phyloP scores from a whole-genome alignment of 2,888 invertebrate species.

The Abrostola triplasia region DNA sequence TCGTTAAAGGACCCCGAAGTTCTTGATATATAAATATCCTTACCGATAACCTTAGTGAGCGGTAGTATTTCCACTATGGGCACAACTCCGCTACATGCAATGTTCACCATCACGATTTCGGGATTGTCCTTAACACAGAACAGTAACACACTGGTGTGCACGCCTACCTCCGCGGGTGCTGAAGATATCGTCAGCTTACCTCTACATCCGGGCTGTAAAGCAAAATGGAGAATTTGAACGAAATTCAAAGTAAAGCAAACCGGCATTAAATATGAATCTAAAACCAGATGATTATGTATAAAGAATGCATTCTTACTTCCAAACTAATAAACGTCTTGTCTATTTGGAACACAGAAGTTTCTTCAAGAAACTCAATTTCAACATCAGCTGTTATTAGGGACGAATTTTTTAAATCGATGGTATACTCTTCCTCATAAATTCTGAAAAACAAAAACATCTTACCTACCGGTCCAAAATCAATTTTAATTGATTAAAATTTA shows the following conservation, averaged over 20 bases:
- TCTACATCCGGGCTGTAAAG: constrained; percentile 76
- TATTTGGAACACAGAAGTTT: constrained; percentile 80
- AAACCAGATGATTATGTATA: background rate
- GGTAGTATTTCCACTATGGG: constrained; percentile 85
- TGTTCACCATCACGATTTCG: constrained; percentile 82
- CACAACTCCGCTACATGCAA: constrained; percentile 85
- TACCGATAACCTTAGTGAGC: constrained; percentile 77
- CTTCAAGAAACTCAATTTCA: constrained; percentile 79
- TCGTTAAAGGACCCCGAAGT: no score
- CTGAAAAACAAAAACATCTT: constrained; percentile 62
- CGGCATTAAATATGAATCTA: background rate
- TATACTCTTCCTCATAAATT: constrained; percentile 81
- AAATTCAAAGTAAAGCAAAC: background rate
- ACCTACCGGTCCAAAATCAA: background rate
- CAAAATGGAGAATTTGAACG: background rate
- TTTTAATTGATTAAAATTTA: background rate
- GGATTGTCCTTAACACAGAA: constrained; percentile 89
- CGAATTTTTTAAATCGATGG: constrained; percentile 86
- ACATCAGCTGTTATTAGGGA: constrained; percentile 85
- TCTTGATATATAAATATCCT: constrained; percentile 18
- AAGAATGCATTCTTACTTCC: constrained; percentile 62
- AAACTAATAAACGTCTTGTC: constrained; percentile 74
- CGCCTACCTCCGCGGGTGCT: constrained; percentile 76
- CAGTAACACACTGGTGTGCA: constrained; percentile 69
- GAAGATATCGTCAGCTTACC: constrained; percentile 76